Conservation (phyloP, 2,888 invertebrate species). For the Dusona sp. region DNA sequence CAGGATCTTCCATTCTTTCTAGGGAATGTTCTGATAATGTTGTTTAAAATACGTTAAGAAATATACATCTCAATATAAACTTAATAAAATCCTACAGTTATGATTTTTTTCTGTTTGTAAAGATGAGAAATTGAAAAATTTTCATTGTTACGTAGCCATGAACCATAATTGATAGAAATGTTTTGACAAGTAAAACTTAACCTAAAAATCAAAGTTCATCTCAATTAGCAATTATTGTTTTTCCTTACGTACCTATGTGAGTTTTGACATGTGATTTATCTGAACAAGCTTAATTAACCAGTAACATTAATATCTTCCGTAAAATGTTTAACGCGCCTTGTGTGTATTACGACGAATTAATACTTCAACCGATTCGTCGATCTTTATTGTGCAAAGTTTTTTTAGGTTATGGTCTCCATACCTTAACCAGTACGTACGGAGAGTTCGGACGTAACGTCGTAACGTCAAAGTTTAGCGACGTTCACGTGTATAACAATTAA, state of each 20-base stretch:
- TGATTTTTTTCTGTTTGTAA: background rate
- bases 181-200: constrained; percentile 36
- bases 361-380: background rate
- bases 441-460: constrained; percentile 5
- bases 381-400: background rate
- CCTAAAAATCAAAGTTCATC: constrained; percentile 13
- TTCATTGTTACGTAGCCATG: background rate
- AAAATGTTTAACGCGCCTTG: background rate
- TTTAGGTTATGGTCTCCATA: constrained; percentile 33
- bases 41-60: background rate
- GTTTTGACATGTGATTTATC: constrained; percentile 38
- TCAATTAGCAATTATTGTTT: background rate
- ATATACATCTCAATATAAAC: background rate
- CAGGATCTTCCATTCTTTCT: constrained; percentile 58
- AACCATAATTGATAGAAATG: background rate
- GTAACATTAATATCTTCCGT: background rate
- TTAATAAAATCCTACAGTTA: background rate
- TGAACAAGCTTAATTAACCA: background rate
- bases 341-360: background rate
- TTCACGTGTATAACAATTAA: background rate
- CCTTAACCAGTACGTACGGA: background rate
- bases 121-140: background rate
- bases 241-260: constrained; percentile 35
- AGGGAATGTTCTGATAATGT: constrained; percentile 3
- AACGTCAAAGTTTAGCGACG: constrained; percentile 25